Evolutionary conservation across 2,888 invertebrate genomes (phyloP), one percentile per base, ranked within the genome.

Genomic region (Spisula subtruncata): DNA sequence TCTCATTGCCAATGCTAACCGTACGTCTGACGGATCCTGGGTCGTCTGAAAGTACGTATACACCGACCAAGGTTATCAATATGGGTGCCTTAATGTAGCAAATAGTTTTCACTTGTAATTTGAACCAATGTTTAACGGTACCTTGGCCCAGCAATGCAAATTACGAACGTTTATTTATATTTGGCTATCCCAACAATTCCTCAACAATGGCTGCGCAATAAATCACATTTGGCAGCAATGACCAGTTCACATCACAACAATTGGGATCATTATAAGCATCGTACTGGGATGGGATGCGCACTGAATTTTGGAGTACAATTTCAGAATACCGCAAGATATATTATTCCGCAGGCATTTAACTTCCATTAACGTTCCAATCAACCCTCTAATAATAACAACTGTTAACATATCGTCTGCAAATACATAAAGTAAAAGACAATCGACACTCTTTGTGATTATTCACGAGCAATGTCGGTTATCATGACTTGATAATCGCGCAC

Each of bases 1-100:
- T 79, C 96, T 95, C 80, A 97, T 94, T 4, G 96, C 95, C 46
- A 95, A 89, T 12, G 93, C 93, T 29, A 94, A 85, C 51, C 86
- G 51, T 32, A 85, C 48, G 79, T 81, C 82, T 79, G 84, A 51
- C 12, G 85, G 84, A 80, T 80, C 79, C n/a, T 79, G 46, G 1
- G 85, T 85, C 32, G 85, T 56, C 85, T 85, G 85, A 29, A 85
- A 85, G 12, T 75, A n/a, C n/a, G n/a, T n/a, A n/a, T n/a, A n/a
- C n/a, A 46, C n/a, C n/a, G n/a, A 18, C 32, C n/a, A 66, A 1
- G 8, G 25, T 10, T 51, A 1, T 8, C 2, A 41, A 8, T 41
- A n/a, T n/a, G n/a, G n/a, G n/a, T n/a, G n/a, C n/a, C n/a, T n/a
- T n/a, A n/a, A n/a, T n/a, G n/a, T n/a, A n/a, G n/a, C n/a, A n/a